Evolutionary conservation across 1,140 invertebrate genomes (phyloP), one percentile per base, ranked within the genome.

Genomic region (Drosophila bipectinata): DNA sequence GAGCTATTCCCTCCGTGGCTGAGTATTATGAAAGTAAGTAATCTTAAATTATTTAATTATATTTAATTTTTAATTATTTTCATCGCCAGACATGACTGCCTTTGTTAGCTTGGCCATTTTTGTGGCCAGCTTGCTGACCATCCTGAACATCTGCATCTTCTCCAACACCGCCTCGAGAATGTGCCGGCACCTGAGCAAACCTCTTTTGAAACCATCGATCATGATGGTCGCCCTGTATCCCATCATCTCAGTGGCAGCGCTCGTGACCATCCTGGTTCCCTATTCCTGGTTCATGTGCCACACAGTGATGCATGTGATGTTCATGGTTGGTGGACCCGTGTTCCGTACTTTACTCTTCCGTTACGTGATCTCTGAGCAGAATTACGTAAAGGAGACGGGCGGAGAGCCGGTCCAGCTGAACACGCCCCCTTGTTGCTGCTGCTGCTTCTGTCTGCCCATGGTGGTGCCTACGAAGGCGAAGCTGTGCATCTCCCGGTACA

Each of bases 261-360:
- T 91, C 45, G 63, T 84, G 0, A 91, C 90, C 41, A 80, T 91
- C n/a, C 41, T 91, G 45, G 56, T 90, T 54, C 90, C 90, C 0
- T 83, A 84, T 28, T 62, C 82, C 44, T 91, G 90, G 90, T 80
- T 91, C n/a, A 47, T 80, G 1, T 91, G 90, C 53, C 87, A 91
- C 53, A 91, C 90, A 5, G 74, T 91, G 14, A 91, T 91, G 90
- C 90, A 91, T 67, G 58, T 74, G n/a, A 91, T 77, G 63, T 91
- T 91, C 51, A 91, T 90, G 63, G 44, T 90, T 7, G 87, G 90
- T 2, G 87, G 79, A 3, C 75, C 89, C 0, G 45, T 77, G 0
- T 91, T 89, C 47, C 77, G 85, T 12, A 77, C 62, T 1, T 55
- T 91, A 18, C 87, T 90, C 49, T 77, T 90, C 34, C 84, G 79